These are phyloP conservation scores for Epistrophella euchroma DNA, from an alignment of 2,888 invertebrate species.

Conservation along the genomic window DNA sequence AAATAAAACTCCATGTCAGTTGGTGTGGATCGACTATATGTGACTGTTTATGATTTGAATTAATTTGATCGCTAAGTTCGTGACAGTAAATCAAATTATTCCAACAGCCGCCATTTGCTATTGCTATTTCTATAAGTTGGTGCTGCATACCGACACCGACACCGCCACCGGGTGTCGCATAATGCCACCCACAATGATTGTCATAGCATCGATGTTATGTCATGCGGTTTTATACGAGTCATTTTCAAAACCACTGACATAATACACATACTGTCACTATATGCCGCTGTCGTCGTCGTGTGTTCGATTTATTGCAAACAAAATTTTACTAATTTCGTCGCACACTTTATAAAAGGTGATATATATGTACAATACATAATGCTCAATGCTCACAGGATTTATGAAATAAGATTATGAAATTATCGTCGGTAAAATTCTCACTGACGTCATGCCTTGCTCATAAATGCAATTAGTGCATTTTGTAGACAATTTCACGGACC, in stretches of 20 bases:
- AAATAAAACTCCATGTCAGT: constrained; percentile 10
- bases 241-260: constrained; percentile 27
- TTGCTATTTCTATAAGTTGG: neutral
- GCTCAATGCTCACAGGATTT: neutral
- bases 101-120: constrained; percentile 17
- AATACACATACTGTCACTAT: constrained; percentile 24
- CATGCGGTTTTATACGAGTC: constrained; percentile 37
- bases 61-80: constrained; percentile 22
- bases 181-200: constrained; percentile 47
- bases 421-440: constrained; percentile 6
- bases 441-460: constrained; percentile 53
- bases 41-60: constrained; percentile 27
- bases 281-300: neutral
- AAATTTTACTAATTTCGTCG: constrained; percentile 27
- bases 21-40: neutral
- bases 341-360: neutral
- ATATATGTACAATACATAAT: neutral
- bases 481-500: constrained; percentile 47
- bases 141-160: neutral
- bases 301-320: constrained; percentile 33
- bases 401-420: constrained; percentile 8
- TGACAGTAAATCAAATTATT: constrained; percentile 31
- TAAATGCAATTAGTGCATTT: constrained; percentile 57
- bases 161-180: constrained; percentile 27
- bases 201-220: constrained; percentile 33